Evolutionary conservation across 2,888 invertebrate genomes (phyloP), one percentile per base, ranked within the genome.

Genomic region (Tetanocera ferruginea): DNA sequence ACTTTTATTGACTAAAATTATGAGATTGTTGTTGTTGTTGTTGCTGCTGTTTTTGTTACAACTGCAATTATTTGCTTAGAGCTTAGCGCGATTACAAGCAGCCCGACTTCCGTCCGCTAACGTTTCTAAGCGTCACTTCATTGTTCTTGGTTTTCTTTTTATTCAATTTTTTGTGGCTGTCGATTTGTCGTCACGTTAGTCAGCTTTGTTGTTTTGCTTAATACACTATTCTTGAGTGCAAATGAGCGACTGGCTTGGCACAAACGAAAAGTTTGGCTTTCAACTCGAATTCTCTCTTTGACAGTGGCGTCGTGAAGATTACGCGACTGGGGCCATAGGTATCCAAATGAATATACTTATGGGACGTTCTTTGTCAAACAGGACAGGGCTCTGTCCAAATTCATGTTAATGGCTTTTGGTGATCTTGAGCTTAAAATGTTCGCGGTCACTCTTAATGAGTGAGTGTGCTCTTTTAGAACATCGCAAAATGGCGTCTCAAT

Each of bases 81-180:
- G 77, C 77, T 79, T 78, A 80, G 81, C 80, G 80, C 84, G 84
- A 83, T 83, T 80, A 81, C 80, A 79, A 81, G 83, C 81, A 77
- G 72, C 79, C 31, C 78, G 81, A 80, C 84, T 84, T 84, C 84
- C 84, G 83, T 82, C 82, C n/a, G 80, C 77, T 76, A 79, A 72
- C 75, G 67, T 78, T 74, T 64, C 72, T 43, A 43, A n/a, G 67
- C 55, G 70, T 51, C 5, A 14, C 70, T 51, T 49, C 49, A 43
- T 70, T 64, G 25, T 74, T 19, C 51, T 66, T 51, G 28, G 14
- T 64, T 51, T 51, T 55, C 19, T 60, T 60, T 60, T 55, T 43
- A 23, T n/a, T 5, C 6, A n/a, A n/a, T 43, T 43, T 37, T 37
- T 49, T 43, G 49, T 19, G 4, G 52, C 5, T 28, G 72, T 9